Conservation (phyloP, 1,140 invertebrate genomes). For the Pissodes strobi region DNA sequence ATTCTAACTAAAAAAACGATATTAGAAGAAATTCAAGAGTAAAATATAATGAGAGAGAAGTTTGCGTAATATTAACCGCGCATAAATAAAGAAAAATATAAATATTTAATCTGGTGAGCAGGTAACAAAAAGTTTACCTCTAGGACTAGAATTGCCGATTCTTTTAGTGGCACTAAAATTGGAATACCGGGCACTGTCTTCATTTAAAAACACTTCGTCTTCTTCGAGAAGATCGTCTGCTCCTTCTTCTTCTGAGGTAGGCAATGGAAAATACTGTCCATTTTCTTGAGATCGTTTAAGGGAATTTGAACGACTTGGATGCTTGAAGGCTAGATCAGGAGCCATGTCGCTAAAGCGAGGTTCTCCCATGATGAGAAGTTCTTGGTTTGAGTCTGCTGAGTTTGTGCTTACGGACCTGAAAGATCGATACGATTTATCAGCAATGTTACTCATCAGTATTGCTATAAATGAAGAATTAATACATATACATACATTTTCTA, state of each 20-base stretch:
- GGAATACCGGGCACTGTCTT: conserved; percentile 59
- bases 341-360: conserved; percentile 63
- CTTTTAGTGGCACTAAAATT: conserved; percentile 57
- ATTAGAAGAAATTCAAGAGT: too few species aligned
- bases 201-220: conserved; percentile 55
- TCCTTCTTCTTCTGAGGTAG: conserved; percentile 42
- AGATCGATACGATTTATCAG: too few species aligned
- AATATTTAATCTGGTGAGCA: too few species aligned
- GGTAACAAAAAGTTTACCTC: too few species aligned
- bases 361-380: conserved; percentile 61
- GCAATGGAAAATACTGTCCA: conserved; percentile 53
- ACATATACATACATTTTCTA: too few species aligned
- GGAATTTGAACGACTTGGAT: conserved; percentile 48
- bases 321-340: conserved; percentile 57
- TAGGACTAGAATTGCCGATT: conserved; percentile 28
- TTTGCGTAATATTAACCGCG: too few species aligned
- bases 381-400: conserved; percentile 59
- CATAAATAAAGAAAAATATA: too few species aligned
- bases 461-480: too few species aligned
- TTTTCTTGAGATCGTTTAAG: conserved; percentile 42
- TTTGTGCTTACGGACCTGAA: conserved; percentile 62
- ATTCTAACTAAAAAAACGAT: too few species aligned
- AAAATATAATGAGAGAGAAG: too few species aligned
- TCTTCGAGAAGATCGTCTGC: conserved; percentile 38
- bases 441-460: too few species aligned